Percentiles rank a stretch among this genome's conserved stretches.
These are phyloP conservation scores for Halcyon badia DNA, from an alignment of 2,797 vertebrate species.

Conservation along the genomic window DNA sequence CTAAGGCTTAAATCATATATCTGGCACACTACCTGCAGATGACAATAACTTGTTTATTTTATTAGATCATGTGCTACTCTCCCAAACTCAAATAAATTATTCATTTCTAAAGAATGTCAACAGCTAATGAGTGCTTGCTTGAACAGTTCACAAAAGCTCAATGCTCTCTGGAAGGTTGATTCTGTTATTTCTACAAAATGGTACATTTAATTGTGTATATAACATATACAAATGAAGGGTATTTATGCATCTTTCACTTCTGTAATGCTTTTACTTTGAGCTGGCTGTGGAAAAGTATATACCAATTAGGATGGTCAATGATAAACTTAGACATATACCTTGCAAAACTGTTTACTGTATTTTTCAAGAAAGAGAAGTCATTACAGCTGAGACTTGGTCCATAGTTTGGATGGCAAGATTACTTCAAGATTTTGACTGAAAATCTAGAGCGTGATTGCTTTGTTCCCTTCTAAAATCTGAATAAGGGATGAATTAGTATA, in stretches of 20 bases:
- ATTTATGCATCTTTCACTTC: neutral
- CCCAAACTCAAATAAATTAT: slow-evolving; percentile 51
- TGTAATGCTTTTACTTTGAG: neutral
- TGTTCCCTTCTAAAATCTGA: neutral
- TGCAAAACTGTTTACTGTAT: neutral
- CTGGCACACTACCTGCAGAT: slow-evolving; percentile 62
- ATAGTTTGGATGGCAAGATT: neutral
- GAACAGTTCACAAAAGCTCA: neutral
- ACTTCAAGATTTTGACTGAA: neutral
- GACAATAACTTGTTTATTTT: slow-evolving; percentile 69
- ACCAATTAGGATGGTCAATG: neutral
- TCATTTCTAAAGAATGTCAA: slow-evolving; percentile 65
- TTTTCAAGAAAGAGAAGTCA: neutral
- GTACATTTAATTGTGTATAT: neutral
- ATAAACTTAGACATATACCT: neutral
- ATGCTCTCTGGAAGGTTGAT: neutral
- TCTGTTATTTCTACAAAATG: neutral
- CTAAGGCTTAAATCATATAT: slow-evolving; percentile 45
- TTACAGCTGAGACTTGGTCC: neutral
- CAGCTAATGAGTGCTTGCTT: slow-evolving; percentile 24
- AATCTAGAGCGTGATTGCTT: neutral
- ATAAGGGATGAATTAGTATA: slow-evolving; percentile 5
- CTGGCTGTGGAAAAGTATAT: neutral
- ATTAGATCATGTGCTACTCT: slow-evolving; percentile 59
- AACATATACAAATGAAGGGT: neutral